phyloP scores from a whole-genome alignment of 2,888 invertebrate genomes.

The Torymus texanus region DNA sequence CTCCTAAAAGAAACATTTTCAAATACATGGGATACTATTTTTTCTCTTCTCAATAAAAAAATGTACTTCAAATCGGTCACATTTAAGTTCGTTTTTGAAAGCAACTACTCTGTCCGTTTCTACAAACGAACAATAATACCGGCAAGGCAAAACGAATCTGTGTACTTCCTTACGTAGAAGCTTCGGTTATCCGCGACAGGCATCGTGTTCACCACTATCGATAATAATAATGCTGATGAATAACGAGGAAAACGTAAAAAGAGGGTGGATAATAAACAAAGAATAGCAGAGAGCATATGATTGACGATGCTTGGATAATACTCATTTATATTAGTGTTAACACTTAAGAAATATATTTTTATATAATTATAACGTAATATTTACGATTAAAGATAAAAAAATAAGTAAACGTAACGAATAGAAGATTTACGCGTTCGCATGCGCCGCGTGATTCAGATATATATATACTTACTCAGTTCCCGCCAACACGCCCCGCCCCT shows the following conservation, averaged over 20 bases:
- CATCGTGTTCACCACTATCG: slow-evolving; percentile 70
- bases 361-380: slow-evolving; percentile 74
- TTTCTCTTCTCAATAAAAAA: background rate
- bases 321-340: slow-evolving; percentile 76
- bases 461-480: slow-evolving; percentile 41
- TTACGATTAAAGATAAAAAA: slow-evolving; percentile 34
- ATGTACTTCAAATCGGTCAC: slow-evolving; percentile 10
- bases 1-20: background rate
- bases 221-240: slow-evolving; percentile 45
- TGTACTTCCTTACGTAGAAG: slow-evolving; percentile 71
- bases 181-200: slow-evolving; percentile 75
- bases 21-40: no score
- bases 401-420: background rate
- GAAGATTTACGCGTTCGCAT: background rate
- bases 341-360: slow-evolving; percentile 75
- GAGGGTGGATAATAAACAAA: slow-evolving; percentile 8
- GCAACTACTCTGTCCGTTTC: slow-evolving; percentile 39
- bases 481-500: slow-evolving; percentile 25
- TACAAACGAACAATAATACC: slow-evolving; percentile 26
- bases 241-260: slow-evolving; percentile 30
- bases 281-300: slow-evolving; percentile 61
- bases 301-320: slow-evolving; percentile 72
- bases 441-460: slow-evolving; percentile 9
- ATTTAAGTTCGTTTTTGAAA: slow-evolving; percentile 14
- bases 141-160: slow-evolving; percentile 42